phyloP scores from a whole-genome alignment of 2,888 invertebrate species.

The Homarus gammarus region DNA sequence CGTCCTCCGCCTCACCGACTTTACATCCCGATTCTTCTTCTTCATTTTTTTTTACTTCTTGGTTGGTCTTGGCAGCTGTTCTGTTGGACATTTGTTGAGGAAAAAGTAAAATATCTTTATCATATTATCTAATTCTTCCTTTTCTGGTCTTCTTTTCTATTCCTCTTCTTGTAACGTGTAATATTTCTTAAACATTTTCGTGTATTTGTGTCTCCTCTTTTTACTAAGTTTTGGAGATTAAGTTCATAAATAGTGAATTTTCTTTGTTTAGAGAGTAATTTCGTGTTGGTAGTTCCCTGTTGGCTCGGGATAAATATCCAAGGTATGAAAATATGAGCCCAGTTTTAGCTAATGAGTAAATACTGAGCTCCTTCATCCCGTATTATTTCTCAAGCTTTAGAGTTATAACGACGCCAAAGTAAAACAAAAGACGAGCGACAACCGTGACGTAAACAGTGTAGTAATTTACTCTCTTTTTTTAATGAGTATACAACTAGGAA shows the following conservation, averaged over 20 bases:
- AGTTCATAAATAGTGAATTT: constrained; percentile 25
- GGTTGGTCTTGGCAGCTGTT: not conserved
- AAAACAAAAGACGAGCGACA: not conserved
- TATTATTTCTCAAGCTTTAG: constrained; percentile 9
- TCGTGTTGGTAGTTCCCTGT: constrained; percentile 13
- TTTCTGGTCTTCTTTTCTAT: not conserved
- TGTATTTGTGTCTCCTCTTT: not conserved
- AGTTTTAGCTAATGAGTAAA: constrained; percentile 39
- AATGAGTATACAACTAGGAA: not conserved
- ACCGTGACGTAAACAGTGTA: too few relatives aligned
- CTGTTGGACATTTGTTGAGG: not conserved
- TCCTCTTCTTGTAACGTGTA: not conserved
- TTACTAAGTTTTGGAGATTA: constrained; percentile 32
- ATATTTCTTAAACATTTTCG: not conserved
- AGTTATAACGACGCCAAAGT: not conserved
- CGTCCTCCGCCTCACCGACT: constrained; percentile 43
- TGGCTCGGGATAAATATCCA: constrained; percentile 25
- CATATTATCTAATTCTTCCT: not conserved
- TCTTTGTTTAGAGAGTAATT: constrained; percentile 39
- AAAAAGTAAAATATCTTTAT: not conserved
- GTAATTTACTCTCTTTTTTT: too few relatives aligned
- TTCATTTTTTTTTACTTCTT: not conserved
- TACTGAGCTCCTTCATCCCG: constrained; percentile 7
- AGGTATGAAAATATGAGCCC: constrained; percentile 28
- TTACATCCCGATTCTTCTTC: constrained; percentile 11